These are phyloP conservation scores for Drosophila ezoana DNA, from an alignment of 2,888 invertebrate species.

Conservation along the genomic window DNA sequence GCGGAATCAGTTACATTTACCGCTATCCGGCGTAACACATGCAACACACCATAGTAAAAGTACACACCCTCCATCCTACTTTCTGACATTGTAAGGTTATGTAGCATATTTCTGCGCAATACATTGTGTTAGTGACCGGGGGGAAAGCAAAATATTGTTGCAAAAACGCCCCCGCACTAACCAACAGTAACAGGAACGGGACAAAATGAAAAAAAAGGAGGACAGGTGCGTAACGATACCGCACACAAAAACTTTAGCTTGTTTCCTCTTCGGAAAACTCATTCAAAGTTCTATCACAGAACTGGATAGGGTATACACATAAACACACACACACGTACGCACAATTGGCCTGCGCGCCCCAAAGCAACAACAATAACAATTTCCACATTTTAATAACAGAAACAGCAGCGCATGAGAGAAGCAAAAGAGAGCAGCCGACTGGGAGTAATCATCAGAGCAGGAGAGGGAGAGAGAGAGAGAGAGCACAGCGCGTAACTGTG, in stretches of 20 bases:
- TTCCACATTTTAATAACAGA: conserved; percentile 44
- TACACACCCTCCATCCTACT: background rate
- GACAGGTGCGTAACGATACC: conserved; percentile 31
- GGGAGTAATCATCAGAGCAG: conserved; percentile 5
- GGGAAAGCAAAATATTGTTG: conserved; percentile 1
- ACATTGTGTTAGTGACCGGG: background rate
- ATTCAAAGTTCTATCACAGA: conserved; percentile 13
- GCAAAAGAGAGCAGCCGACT: conserved; percentile 7
- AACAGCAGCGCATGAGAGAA: conserved; percentile 20
- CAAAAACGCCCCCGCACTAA: conserved; percentile 6
- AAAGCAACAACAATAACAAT: conserved; percentile 60
- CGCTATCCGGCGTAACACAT: conserved; percentile 32
- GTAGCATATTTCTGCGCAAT: conserved; percentile 19
- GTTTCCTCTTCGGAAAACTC: conserved; percentile 22
- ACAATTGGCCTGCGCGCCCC: conserved; percentile 38
- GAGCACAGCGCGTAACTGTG: conserved; percentile 24
- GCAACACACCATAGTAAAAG: conserved; percentile 4
- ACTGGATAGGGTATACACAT: conserved; percentile 17
- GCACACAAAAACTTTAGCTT: conserved; percentile 10
- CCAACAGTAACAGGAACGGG: background rate
- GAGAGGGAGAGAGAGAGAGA: background rate
- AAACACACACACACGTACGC: conserved; percentile 18
- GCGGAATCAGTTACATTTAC: conserved; percentile 26
- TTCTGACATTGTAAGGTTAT: conserved; percentile 16
- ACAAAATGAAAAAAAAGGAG: background rate